Evolutionary conservation across 1,140 invertebrate species (phyloP).

Genomic region (Pollicipes pollicipes): DNA sequence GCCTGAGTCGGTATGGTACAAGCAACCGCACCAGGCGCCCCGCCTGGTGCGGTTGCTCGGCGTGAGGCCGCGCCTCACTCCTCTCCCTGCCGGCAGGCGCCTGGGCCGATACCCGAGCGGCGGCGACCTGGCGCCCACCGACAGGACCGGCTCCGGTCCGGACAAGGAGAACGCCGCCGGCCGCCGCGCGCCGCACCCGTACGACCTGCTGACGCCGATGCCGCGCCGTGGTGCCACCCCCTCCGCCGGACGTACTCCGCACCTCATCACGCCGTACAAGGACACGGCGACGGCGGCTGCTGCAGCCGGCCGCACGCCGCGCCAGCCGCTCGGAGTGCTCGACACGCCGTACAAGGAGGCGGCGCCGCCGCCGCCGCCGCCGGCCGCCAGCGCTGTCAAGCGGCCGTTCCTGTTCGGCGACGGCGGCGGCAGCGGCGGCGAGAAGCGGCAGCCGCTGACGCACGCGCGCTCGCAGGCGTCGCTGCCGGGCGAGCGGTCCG

Average conservation of each 20-base stretch:
- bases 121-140: background rate
- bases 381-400: background rate
- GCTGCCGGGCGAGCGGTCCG: background rate
- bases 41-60: too few species aligned
- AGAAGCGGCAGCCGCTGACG: background rate
- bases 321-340: too few species aligned
- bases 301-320: too few species aligned
- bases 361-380: too few species aligned
- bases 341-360: background rate
- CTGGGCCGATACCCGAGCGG: background rate
- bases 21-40: too few species aligned
- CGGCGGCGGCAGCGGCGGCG: too few species aligned
- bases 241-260: background rate
- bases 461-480: background rate
- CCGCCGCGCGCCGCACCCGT: background rate
- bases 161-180: background rate
- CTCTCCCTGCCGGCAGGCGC: background rate
- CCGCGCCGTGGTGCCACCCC: too few species aligned
- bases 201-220: background rate
- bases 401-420: background rate
- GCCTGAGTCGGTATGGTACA: too few species aligned
- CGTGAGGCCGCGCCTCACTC: background rate
- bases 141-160: background rate
- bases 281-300: too few species aligned
- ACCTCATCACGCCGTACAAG: background rate